phyloP scores from a whole-genome alignment of 2,888 invertebrate species.

The Octonoba sinensis region DNA sequence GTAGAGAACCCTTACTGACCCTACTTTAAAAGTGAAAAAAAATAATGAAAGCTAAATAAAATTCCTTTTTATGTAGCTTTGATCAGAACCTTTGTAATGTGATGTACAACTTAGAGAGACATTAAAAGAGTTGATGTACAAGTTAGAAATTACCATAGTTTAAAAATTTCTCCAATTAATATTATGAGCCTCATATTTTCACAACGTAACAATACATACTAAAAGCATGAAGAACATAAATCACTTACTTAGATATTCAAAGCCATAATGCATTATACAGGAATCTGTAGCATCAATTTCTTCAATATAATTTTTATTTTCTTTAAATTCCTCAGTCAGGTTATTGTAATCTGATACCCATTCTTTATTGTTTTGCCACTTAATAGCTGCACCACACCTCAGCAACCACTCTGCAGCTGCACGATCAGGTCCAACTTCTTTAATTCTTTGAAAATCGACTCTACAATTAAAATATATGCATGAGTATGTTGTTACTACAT shows the following conservation, averaged over 20 bases:
- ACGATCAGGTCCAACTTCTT: conserved; percentile 85
- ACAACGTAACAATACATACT: no score
- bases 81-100: no score
- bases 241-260: conserved; percentile 81
- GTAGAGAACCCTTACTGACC: no score
- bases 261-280: conserved; percentile 86
- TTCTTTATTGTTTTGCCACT: conserved; percentile 76
- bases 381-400: conserved; percentile 87
- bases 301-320: conserved; percentile 74
- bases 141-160: no score
- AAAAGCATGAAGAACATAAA: not conserved
- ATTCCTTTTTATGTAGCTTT: no score
- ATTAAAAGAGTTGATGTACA: no score
- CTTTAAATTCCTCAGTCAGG: conserved; percentile 76
- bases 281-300: conserved; percentile 87
- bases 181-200: no score
- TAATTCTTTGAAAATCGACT: conserved; percentile 79
- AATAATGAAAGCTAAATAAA: no score
- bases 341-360: conserved; percentile 81
- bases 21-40: no score
- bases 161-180: no score
- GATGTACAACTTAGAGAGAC: no score
- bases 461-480: conserved; percentile 67
- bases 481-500: not conserved
- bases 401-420: conserved; percentile 96